phyloP scores from a whole-genome alignment of 1,140 invertebrate species.

The Scaptodrosophila lebanonensis region DNA sequence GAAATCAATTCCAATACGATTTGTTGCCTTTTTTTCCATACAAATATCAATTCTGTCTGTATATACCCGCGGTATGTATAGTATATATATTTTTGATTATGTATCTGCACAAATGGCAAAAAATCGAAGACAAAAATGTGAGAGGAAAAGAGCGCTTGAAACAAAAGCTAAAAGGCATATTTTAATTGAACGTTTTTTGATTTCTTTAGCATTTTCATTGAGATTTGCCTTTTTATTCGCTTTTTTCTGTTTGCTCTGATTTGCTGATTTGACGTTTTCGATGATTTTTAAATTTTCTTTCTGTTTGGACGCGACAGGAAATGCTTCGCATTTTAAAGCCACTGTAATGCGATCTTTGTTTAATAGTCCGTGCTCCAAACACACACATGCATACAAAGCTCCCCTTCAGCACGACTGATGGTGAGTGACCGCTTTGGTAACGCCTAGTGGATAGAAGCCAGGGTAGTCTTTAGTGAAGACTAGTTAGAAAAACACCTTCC shows the following conservation, averaged over 20 bases:
- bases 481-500: too few species aligned
- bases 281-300: not conserved
- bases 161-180: too few species aligned
- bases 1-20: conserved; percentile 69
- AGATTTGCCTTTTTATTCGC: too few species aligned
- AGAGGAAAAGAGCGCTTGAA: conserved; percentile 1
- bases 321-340: conserved; percentile 18
- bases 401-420: too few species aligned
- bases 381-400: too few species aligned
- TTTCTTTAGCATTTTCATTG: too few species aligned
- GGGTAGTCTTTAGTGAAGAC: too few species aligned
- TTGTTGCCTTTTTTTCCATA: conserved; percentile 38
- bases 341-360: conserved; percentile 3
- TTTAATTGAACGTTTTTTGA: too few species aligned
- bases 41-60: not conserved
- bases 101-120: conserved; percentile 46
- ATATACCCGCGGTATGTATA: conserved; percentile 6
- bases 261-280: too few species aligned
- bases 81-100: conserved; percentile 44
- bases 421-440: too few species aligned
- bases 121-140: conserved; percentile 18
- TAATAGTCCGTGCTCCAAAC: conserved; percentile 33
- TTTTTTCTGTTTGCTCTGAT: too few species aligned
- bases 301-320: conserved; percentile 33
- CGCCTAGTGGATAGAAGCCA: too few species aligned